These are phyloP conservation scores for Hephaestus fuliginosus DNA, from an alignment of 2,797 vertebrate species.

Conservation along the genomic window DNA sequence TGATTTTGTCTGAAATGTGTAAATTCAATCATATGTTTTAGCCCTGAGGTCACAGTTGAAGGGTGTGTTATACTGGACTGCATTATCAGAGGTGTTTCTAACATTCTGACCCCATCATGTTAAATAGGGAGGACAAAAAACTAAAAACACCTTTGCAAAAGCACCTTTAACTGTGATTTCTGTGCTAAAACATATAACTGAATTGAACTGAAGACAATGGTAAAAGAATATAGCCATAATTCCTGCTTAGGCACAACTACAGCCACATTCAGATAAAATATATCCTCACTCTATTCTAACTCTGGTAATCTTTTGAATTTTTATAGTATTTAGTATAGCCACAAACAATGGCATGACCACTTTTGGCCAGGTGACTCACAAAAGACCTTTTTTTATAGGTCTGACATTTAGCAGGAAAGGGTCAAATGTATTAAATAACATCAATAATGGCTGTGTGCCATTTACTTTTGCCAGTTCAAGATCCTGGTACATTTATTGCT, in stretches of 20 bases:
- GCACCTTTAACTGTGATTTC: too few relatives aligned
- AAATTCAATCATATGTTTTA: too few relatives aligned
- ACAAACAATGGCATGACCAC: neutral
- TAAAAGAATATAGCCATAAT: neutral
- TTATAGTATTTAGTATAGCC: neutral
- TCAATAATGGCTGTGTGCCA: neutral
- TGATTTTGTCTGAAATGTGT: too few relatives aligned
- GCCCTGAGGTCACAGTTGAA: too few relatives aligned
- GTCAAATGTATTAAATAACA: neutral
- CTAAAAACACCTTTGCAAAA: too few relatives aligned
- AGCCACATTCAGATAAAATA: neutral
- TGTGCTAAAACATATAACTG: too few relatives aligned
- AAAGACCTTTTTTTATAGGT: neutral
- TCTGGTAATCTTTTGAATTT: neutral
- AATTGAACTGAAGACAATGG: neutral
- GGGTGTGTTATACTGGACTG: too few relatives aligned
- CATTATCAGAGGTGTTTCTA: too few relatives aligned
- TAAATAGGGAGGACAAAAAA: too few relatives aligned
- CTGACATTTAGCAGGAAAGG: neutral
- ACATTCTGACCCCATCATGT: too few relatives aligned
- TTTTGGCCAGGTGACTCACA: neutral
- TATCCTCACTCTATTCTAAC: neutral
- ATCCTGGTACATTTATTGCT: neutral
- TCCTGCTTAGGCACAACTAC: neutral
- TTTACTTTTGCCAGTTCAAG: constrained; percentile 9